Evolutionary conservation across 2,113 vertebrate genomes (phyloP).

Genomic region (Protomyctophum bolini): DNA sequence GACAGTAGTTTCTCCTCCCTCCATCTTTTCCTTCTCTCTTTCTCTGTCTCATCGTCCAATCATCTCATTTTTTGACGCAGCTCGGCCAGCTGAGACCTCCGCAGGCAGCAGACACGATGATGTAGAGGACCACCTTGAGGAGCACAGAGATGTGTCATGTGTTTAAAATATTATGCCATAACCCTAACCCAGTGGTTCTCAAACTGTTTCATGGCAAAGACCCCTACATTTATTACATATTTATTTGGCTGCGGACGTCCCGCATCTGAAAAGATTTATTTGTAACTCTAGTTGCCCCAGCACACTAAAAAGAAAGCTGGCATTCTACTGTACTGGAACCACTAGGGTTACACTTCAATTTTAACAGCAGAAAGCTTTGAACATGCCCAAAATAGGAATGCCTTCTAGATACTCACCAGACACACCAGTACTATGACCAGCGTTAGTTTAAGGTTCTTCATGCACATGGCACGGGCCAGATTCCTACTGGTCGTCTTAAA

Average conservation of each 20-base stretch:
- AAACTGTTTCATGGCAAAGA: too few relatives aligned
- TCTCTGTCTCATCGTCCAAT: not conserved
- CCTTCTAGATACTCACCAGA: constrained; percentile 81
- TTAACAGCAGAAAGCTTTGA: too few relatives aligned
- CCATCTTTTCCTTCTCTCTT: constrained; percentile 18
- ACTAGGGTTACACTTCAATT: too few relatives aligned
- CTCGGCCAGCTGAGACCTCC: constrained; percentile 88
- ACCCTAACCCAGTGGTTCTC: too few relatives aligned
- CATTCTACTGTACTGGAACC: too few relatives aligned
- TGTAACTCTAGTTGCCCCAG: not conserved
- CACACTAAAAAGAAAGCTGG: not conserved
- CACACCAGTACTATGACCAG: constrained; percentile 85
- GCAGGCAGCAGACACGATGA: constrained; percentile 87
- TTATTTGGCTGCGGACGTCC: too few relatives aligned
- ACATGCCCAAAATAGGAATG: too few relatives aligned
- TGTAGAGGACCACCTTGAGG: constrained; percentile 88
- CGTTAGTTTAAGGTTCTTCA: constrained; percentile 98
- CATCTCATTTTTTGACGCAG: constrained; percentile 85
- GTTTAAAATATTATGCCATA: too few relatives aligned
- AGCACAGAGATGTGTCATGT: constrained; percentile 2
- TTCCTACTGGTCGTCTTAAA: constrained; percentile 99
- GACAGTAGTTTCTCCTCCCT: constrained; percentile 30
- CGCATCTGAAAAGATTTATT: too few relatives aligned
- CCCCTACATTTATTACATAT: too few relatives aligned
- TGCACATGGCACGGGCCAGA: constrained; percentile 96